Base-by-base conservation (phyloP, 2,797 vertebrate species). In the Psittacula echo region DNA sequence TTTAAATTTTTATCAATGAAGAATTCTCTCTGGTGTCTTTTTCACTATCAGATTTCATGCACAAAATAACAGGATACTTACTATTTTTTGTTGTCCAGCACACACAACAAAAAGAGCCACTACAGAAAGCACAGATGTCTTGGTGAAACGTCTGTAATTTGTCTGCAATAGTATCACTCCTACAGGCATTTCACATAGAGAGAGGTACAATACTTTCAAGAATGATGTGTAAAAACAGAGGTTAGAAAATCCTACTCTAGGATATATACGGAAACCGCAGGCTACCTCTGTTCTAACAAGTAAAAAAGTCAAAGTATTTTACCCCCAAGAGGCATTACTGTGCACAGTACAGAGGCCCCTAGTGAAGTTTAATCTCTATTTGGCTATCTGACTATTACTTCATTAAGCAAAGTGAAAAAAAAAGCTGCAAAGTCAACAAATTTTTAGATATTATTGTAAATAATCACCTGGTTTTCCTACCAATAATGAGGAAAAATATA, bases 1-100 rank as follows among this genome's bases (percentile, higher is more conserved):
- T 97, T 97, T 97, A 96, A 93, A 93, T 94, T 95, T 96, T 97
- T 95, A 97, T 97, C 95, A 79, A 60, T n/a, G 7, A 93, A 77
- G 94, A 96, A 93, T 89, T 94, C 92, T 95, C 92, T 32, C 90
- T 41, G 77, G 89, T 95, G 91, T 96, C 89, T 96, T 94, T 95
- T 81, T 79, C 94, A n/a, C 93, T 96, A 96, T 96, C 95, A 95
- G 95, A 96, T 95, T 96, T 95, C 94, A 92, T 4, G 16, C 86
- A 60, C 87, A 96, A 97, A 96, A 94, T 96, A 95, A 93, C 88
- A 93, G 83, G 73, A 80, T 32, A n/a, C 92, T 95, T 91, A 45
- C 76, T 95, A 70, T 80, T 94, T 96, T 78, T 76, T 82, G 84
- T 95, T 89, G 76, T 60, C 86, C 83, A 81, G 71, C 78, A 24